phyloP scores from a whole-genome alignment of 2,113 vertebrate genomes.

The Mustelus asterias region DNA sequence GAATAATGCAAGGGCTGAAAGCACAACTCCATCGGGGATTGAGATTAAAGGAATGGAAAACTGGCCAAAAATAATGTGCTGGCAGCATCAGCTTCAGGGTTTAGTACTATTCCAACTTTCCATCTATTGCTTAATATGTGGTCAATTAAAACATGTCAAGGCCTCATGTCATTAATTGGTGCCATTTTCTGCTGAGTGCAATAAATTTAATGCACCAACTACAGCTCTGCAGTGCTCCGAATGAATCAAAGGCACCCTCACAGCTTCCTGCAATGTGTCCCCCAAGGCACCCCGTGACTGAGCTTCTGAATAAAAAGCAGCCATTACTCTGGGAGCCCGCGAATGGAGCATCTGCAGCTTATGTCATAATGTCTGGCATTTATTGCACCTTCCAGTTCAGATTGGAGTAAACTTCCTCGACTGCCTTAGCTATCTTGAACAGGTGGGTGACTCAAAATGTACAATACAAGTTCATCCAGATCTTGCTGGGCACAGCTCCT shows the following conservation, averaged over 20 bases:
- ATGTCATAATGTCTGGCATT: not conserved
- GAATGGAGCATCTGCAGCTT: not conserved
- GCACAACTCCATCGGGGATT: not conserved
- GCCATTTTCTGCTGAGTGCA: not conserved
- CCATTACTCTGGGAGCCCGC: not conserved
- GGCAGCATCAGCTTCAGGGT: not conserved
- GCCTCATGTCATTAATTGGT: not conserved
- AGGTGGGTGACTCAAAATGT: not conserved
- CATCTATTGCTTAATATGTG: not conserved
- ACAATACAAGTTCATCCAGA: not conserved
- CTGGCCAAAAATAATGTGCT: not conserved
- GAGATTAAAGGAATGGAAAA: not conserved
- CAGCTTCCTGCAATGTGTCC: not conserved
- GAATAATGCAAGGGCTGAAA: not conserved
- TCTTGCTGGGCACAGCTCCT: not conserved
- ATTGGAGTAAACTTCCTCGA: not conserved
- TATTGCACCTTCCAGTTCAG: not conserved
- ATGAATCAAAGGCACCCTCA: not conserved
- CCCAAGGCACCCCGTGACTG: not conserved
- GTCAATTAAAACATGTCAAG: not conserved
- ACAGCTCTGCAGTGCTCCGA: not conserved
- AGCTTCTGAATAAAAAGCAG: not conserved
- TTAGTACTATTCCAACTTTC: not conserved
- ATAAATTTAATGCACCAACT: not conserved
- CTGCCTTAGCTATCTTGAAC: not conserved